Percentiles rank a stretch among this genome's conserved stretches.
These are phyloP conservation scores for Acanthurus leucopareius DNA, from an alignment of 2,797 vertebrate species.

Conservation along the genomic window DNA sequence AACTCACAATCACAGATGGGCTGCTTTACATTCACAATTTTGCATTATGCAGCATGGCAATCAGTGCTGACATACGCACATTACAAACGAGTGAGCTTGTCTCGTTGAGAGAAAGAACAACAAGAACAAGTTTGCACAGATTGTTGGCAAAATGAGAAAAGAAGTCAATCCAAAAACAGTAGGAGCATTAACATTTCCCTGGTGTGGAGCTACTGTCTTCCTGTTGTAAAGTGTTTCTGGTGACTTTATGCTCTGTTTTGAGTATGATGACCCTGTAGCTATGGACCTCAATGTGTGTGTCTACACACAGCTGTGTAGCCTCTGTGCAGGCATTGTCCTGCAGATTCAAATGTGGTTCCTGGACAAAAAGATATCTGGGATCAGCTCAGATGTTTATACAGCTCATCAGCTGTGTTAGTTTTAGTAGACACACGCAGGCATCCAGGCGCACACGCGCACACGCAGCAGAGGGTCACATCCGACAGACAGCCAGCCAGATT, in stretches of 20 bases:
- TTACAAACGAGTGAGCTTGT: conserved; percentile 36
- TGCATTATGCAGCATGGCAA: conserved; percentile 43
- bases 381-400: conserved; percentile 74
- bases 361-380: conserved; percentile 71
- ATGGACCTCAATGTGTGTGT: conserved; percentile 41
- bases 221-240: conserved; percentile 64
- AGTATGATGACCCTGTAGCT: conserved; percentile 63
- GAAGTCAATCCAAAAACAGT: conserved; percentile 41
- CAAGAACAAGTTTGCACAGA: conserved; percentile 24
- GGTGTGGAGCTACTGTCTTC: conserved; percentile 52
- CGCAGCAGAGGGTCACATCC: conserved; percentile 15
- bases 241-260: conserved; percentile 57
- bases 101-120: conserved; percentile 28
- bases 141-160: conserved; percentile 38
- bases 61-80: conserved; percentile 46
- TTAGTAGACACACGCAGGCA: conserved; percentile 36
- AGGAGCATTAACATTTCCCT: conserved; percentile 52
- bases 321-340: conserved; percentile 74
- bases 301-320: conserved; percentile 77
- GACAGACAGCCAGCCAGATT: conserved; percentile 20
- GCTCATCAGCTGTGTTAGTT: conserved; percentile 75
- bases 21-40: conserved; percentile 43
- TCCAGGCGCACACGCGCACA: conserved; percentile 22
- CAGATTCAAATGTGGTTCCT: conserved; percentile 70
- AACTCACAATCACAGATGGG: conserved; percentile 50